Conservation (phyloP, 2,113 vertebrate genomes). For the Electrona antarctica region DNA sequence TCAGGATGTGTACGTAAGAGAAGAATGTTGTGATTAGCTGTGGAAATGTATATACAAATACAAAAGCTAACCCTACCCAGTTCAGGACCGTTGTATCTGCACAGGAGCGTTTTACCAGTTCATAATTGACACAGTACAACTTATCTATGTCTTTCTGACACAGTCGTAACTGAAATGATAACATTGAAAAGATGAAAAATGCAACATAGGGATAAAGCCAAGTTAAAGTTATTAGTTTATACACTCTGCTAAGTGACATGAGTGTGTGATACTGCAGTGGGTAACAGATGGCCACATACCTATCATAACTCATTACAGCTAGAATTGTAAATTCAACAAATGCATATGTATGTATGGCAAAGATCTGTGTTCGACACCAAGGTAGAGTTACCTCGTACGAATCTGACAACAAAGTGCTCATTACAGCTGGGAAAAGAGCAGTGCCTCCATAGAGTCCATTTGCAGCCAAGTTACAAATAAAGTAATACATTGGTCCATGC, state of each 20-base stretch:
- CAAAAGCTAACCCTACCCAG: constrained; percentile 34
- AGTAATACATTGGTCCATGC: constrained; percentile 64
- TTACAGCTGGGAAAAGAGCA: constrained; percentile 16
- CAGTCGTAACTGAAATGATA: constrained; percentile 54
- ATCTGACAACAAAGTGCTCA: constrained; percentile 34
- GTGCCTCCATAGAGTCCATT: constrained; percentile 57
- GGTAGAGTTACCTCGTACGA: constrained; percentile 48
- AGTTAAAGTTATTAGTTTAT: constrained; percentile 41
- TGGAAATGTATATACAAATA: constrained; percentile 35
- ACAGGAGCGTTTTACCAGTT: constrained; percentile 61
- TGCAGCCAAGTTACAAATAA: constrained; percentile 61
- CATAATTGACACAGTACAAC: constrained; percentile 56
- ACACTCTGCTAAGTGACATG: constrained; percentile 54
- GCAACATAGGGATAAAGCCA: constrained; percentile 57
- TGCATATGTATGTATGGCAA: constrained; percentile 57
- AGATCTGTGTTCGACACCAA: constrained; percentile 56
- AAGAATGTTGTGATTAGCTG: constrained; percentile 58
- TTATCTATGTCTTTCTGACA: constrained; percentile 52
- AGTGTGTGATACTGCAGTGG: constrained; percentile 61
- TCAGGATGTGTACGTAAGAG: constrained; percentile 66
- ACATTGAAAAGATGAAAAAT: constrained; percentile 41
- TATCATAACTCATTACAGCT: constrained; percentile 68
- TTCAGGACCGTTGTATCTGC: constrained; percentile 43
- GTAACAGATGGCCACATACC: constrained; percentile 65
- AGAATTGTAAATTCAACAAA: constrained; percentile 63